phyloP scores from a whole-genome alignment of 2,888 invertebrate genomes.

The Drosophila subsilvestris region DNA sequence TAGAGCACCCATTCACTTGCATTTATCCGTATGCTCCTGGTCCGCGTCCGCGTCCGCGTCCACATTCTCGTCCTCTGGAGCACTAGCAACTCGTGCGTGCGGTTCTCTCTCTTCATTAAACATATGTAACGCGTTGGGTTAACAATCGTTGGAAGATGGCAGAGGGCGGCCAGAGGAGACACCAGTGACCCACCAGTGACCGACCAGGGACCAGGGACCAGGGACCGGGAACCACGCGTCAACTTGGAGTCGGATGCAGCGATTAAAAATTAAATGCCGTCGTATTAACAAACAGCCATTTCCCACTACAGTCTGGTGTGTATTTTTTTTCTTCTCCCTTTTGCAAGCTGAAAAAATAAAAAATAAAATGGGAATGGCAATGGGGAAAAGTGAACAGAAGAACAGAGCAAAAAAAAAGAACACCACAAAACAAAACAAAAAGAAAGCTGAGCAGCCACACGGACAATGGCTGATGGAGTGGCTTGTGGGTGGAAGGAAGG shows the following conservation, averaged over 20 bases:
- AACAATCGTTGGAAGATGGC: constrained; percentile 41
- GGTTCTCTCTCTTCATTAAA: constrained; percentile 65
- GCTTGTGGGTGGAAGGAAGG: constrained; percentile 28
- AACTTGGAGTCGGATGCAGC: constrained; percentile 63
- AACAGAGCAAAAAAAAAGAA: neutral
- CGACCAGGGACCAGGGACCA: neutral
- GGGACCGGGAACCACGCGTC: constrained; percentile 20
- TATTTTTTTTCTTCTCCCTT: constrained; percentile 15
- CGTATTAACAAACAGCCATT: constrained; percentile 73
- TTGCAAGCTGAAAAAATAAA: constrained; percentile 1
- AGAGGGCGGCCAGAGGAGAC: constrained; percentile 2
- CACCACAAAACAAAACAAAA: constrained; percentile 22
- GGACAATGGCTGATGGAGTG: constrained; percentile 29
- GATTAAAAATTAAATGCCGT: constrained; percentile 79
- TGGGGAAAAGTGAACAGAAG: neutral
- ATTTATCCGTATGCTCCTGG: constrained; percentile 15
- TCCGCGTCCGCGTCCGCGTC: neutral
- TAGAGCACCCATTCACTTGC: constrained; percentile 6
- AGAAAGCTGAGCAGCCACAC: constrained; percentile 16
- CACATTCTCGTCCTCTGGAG: neutral
- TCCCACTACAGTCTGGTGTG: constrained; percentile 9
- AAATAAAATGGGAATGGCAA: constrained; percentile 3
- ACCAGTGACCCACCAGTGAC: constrained; percentile 4
- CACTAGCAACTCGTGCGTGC: constrained; percentile 53
- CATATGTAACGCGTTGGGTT: constrained; percentile 70